Conservation (phyloP, 2,888 invertebrate species). For the Melangyna quadrimaculata region DNA sequence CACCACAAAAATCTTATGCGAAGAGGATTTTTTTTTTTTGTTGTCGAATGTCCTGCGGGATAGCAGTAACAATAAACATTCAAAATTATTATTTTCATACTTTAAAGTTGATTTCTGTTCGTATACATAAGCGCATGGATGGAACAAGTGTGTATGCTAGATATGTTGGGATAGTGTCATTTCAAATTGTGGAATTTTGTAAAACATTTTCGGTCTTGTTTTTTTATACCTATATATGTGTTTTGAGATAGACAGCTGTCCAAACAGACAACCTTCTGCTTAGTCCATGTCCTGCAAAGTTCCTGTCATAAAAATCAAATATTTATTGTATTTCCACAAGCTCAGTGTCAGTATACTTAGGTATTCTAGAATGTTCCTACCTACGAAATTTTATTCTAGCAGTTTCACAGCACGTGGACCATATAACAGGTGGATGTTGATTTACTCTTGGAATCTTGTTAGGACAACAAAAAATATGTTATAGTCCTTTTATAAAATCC, state of each 20-base stretch:
- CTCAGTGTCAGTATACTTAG: not conserved
- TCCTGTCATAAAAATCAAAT: constrained; percentile 65
- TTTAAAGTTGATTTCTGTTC: constrained; percentile 11
- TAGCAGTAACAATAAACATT: constrained; percentile 64
- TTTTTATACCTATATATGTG: not conserved
- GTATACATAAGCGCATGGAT: too few species aligned
- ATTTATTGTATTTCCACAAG: constrained; percentile 48
- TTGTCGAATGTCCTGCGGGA: constrained; percentile 28
- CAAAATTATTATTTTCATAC: constrained; percentile 66
- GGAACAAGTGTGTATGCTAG: constrained; percentile 20
- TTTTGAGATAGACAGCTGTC: constrained; percentile 62
- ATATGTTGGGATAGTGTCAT: constrained; percentile 1
- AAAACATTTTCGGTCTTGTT: too few species aligned
- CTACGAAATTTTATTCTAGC: too few species aligned
- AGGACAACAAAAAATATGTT: not conserved
- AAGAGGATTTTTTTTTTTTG: not conserved
- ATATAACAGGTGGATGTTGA: constrained; percentile 2
- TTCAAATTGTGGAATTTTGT: not conserved
- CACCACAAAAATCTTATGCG: constrained; percentile 17
- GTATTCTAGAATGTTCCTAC: constrained; percentile 35
- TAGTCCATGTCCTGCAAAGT: constrained; percentile 23
- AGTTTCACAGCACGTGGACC: not conserved
- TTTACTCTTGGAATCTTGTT: not conserved
- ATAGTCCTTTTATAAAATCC: not conserved
- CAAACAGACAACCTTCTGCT: constrained; percentile 39